Evolutionary conservation across 64 coral and sea anemone genomes (phyloP).

Genomic region (Porites australiensis): DNA sequence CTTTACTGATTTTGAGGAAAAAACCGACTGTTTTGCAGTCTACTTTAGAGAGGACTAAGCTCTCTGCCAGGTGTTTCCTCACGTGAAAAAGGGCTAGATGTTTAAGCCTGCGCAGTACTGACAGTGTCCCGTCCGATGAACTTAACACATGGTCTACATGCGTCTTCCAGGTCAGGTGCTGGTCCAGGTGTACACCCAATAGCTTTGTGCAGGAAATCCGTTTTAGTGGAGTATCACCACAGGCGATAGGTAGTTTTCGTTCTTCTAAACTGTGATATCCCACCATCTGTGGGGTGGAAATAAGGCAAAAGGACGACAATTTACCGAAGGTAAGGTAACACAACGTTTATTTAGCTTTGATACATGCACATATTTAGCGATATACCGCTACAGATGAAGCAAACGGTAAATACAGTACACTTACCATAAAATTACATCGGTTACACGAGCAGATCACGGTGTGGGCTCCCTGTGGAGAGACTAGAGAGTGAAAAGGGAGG

Average conservation of each 20-base stretch:
- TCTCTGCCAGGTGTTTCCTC: slow-evolving; percentile 57
- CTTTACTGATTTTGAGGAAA: no score
- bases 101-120: slow-evolving; percentile 62
- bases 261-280: slow-evolving; percentile 1
- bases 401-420: no score
- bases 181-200: slow-evolving; percentile 53
- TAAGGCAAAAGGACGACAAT: neutral
- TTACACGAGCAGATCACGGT: no score
- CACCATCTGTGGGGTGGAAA: slow-evolving; percentile 40
- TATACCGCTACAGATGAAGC: no score
- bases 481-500: no score
- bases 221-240: slow-evolving; percentile 38
- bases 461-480: no score
- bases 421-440: no score
- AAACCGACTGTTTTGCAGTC: no score
- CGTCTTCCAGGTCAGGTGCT: slow-evolving; percentile 60
- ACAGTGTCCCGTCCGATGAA: slow-evolving; percentile 45
- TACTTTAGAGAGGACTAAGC: slow-evolving; percentile 55
- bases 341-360: no score
- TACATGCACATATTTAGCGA: no score
- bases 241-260: slow-evolving; percentile 11
- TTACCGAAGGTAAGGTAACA: no score
- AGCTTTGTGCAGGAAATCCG: slow-evolving; percentile 47
- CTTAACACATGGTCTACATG: slow-evolving; percentile 45
- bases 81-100: slow-evolving; percentile 42